phyloP scores from a whole-genome alignment of 2,888 invertebrate species.

The Pseudococcus jackbeardsleyi region DNA sequence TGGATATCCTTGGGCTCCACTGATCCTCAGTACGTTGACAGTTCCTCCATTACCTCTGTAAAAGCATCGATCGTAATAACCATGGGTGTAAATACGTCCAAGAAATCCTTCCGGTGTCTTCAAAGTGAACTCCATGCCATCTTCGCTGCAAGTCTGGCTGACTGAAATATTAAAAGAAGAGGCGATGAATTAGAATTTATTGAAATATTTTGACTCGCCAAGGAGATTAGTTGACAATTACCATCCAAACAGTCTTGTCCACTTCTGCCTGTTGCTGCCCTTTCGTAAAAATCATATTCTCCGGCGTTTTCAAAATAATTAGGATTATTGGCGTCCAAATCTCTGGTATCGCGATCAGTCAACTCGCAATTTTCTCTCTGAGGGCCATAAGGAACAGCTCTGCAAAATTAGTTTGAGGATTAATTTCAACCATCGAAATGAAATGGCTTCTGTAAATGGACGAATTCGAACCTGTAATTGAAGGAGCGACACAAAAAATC shows the following conservation, averaged over 20 bases:
- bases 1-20: constrained; percentile 93
- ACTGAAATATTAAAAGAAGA: constrained; percentile 72
- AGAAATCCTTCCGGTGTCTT: constrained; percentile 90
- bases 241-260: constrained; percentile 88
- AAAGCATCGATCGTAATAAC: constrained; percentile 91
- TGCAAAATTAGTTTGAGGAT: neutral
- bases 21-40: constrained; percentile 85
- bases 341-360: constrained; percentile 87
- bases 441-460: neutral
- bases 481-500: constrained; percentile 90
- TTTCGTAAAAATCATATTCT: constrained; percentile 88
- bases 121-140: constrained; percentile 93
- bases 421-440: neutral
- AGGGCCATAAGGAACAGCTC: constrained; percentile 74
- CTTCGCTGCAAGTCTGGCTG: constrained; percentile 91
- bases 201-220: neutral
- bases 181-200: neutral
- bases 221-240: constrained; percentile 70
- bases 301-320: constrained; percentile 86
- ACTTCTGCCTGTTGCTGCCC: constrained; percentile 78
- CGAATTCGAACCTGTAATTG: constrained; percentile 79
- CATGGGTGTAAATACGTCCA: constrained; percentile 91
- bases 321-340: constrained; percentile 87
- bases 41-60: constrained; percentile 91
- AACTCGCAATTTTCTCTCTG: constrained; percentile 90